These are phyloP conservation scores for Sclerurus mexicanus DNA, from an alignment of 2,113 vertebrate species.

Conservation along the genomic window DNA sequence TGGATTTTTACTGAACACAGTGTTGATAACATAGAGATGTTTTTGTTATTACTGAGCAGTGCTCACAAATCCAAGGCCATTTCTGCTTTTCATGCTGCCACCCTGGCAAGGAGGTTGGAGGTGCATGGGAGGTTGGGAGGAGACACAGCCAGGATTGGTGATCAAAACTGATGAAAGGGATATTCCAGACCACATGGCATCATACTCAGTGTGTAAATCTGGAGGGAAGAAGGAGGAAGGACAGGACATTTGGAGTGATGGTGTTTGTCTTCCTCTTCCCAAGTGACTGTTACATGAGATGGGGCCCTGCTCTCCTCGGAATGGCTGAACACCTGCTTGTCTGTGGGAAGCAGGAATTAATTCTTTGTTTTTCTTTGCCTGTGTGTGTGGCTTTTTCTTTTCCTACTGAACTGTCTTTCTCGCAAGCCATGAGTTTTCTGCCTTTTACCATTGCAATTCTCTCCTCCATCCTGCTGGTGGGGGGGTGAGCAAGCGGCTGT, in stretches of 20 bases:
- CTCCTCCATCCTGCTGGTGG: neutral
- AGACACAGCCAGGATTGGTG: neutral
- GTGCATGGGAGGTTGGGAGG: neutral
- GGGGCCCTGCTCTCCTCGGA: neutral
- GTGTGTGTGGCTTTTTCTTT: neutral
- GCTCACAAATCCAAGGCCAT: neutral
- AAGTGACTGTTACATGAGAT: neutral
- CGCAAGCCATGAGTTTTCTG: neutral
- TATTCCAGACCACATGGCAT: neutral
- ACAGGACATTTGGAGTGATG: neutral
- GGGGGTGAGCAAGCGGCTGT: neutral
- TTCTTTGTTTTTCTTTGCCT: neutral
- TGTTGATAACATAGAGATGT: neutral
- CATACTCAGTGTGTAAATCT: neutral
- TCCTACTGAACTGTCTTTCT: neutral
- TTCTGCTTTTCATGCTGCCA: neutral
- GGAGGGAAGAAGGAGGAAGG: neutral
- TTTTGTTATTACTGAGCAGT: neutral
- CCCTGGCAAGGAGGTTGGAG: neutral
- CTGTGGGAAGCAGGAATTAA: neutral
- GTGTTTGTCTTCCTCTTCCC: neutral
- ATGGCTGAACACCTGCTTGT: neutral
- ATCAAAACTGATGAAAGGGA: neutral
- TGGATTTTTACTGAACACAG: neutral
- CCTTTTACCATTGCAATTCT: neutral